A percentile compares a stretch with the other conserved stretches of the same genome.
Conservation (phyloP, 64 coral and sea anemone genomes). For the Cladopsammia gracilis region DNA sequence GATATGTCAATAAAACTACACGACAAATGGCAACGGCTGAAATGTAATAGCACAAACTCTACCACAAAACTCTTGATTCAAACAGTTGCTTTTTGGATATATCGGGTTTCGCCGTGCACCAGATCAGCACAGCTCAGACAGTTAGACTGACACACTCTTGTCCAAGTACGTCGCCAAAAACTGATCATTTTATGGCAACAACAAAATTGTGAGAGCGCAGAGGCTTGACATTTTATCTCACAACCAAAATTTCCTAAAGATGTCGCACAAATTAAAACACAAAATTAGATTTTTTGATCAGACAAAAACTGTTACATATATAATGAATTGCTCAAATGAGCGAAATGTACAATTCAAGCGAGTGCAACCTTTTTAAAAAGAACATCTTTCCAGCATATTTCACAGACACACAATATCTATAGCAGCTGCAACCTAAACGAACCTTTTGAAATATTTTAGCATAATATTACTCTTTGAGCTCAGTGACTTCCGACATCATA, state of each 20-base stretch:
- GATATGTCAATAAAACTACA: neutral
- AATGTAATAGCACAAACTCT: neutral
- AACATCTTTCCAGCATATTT: neutral
- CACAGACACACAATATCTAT: neutral
- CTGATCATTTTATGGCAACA: neutral
- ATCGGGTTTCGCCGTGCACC: neutral
- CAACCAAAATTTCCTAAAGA: neutral
- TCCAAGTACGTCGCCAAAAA: too few relatives aligned
- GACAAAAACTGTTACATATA: neutral
- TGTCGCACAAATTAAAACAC: neutral
- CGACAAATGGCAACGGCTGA: neutral
- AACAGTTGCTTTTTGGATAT: neutral
- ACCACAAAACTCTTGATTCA: neutral
- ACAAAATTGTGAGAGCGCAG: neutral
- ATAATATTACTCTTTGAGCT: constrained; percentile 96
- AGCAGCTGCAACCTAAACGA: constrained; percentile 61
- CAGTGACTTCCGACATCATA: constrained; percentile 43
- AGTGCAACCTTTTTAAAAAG: neutral
- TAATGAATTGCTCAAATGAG: neutral
- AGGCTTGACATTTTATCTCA: neutral
- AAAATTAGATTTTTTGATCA: neutral
- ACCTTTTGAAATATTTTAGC: constrained; percentile 91
- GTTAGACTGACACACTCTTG: too few relatives aligned
- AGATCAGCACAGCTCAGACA: too few relatives aligned
- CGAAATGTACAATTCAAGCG: neutral